Evolutionary conservation across 2,888 invertebrate species (phyloP), one percentile per base, ranked within the genome.

Genomic region (Quadriops clusia): DNA sequence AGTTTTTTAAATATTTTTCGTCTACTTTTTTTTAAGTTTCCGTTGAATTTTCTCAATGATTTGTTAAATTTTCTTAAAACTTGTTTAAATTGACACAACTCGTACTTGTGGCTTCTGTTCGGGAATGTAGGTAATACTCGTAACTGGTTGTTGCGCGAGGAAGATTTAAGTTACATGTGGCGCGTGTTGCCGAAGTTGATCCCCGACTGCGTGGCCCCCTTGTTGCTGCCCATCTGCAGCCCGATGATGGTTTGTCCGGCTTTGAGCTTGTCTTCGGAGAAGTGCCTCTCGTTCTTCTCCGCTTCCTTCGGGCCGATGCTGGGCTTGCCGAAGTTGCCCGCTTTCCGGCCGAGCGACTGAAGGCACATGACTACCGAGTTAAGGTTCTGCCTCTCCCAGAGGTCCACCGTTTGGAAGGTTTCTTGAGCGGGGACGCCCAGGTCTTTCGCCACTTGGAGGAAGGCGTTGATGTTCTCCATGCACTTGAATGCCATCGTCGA

Each of bases 91-190:
- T n/a, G n/a, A n/a, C n/a, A n/a, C n/a, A n/a, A n/a, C n/a, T n/a
- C n/a, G n/a, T n/a, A n/a, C n/a, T n/a, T n/a, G n/a, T n/a, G n/a
- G n/a, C n/a, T n/a, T n/a, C n/a, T n/a, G n/a, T n/a, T n/a, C n/a
- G n/a, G n/a, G n/a, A n/a, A n/a, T n/a, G n/a, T n/a, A n/a, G n/a
- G n/a, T n/a, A n/a, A n/a, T n/a, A n/a, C n/a, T n/a, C n/a, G n/a
- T n/a, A n/a, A n/a, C n/a, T n/a, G n/a, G n/a, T n/a, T n/a, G n/a
- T n/a, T n/a, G 11, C 11, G 25, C n/a, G n/a, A n/a, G n/a, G n/a
- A n/a, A n/a, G n/a, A n/a, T n/a, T n/a, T n/a, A n/a, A n/a, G n/a
- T 78, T 82, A 93, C 90, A 93, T 93, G 67, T 95, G 94, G 63
- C 94, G 74, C 51, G 93, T 93, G 67, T 91, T 93, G 47, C 95